A percentile compares a stretch with the other conserved stretches of the same genome.
These are phyloP conservation scores for Cryptomyrus ogoouensis DNA, from an alignment of 2,113 vertebrate species.

Conservation along the genomic window DNA sequence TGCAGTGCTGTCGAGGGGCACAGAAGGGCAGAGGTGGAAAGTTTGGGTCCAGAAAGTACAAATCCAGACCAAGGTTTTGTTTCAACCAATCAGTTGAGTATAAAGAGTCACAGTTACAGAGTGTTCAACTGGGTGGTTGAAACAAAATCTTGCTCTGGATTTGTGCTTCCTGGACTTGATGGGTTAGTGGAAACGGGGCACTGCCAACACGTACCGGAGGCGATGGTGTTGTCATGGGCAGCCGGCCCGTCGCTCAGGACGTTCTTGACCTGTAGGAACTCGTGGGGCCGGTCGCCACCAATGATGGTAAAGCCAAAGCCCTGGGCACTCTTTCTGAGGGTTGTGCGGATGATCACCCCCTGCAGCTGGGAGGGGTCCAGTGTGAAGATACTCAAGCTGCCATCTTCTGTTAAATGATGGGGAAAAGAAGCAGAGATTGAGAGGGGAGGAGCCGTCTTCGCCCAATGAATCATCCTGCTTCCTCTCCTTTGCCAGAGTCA, in stretches of 20 bases:
- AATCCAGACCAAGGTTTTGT: not conserved
- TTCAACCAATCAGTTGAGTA: not conserved
- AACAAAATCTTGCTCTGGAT: not conserved
- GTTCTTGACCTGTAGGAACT: slow-evolving; percentile 96
- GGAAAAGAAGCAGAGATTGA: not conserved
- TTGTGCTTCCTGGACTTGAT: not conserved
- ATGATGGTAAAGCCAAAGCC: slow-evolving; percentile 98
- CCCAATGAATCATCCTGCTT: not conserved
- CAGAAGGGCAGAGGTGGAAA: not conserved
- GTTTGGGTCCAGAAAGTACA: not conserved
- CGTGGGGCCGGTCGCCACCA: slow-evolving; percentile 91
- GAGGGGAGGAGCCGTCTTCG: not conserved
- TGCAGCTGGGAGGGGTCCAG: slow-evolving; percentile 84
- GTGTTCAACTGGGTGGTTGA: not conserved
- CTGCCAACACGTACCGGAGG: slow-evolving; percentile 65
- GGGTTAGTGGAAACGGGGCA: not conserved
- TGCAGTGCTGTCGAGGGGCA: not conserved
- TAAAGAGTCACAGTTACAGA: not conserved
- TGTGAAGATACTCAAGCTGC: slow-evolving; percentile 71
- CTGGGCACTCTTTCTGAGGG: slow-evolving; percentile 82
- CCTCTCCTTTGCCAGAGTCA: not conserved
- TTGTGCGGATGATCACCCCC: slow-evolving; percentile 75
- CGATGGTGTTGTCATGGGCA: slow-evolving; percentile 88
- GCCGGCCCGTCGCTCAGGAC: slow-evolving; percentile 88
- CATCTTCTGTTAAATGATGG: slow-evolving; percentile 51